Evolutionary conservation across 2,888 invertebrate species (phyloP).

Genomic region (Tortricodes alternella): DNA sequence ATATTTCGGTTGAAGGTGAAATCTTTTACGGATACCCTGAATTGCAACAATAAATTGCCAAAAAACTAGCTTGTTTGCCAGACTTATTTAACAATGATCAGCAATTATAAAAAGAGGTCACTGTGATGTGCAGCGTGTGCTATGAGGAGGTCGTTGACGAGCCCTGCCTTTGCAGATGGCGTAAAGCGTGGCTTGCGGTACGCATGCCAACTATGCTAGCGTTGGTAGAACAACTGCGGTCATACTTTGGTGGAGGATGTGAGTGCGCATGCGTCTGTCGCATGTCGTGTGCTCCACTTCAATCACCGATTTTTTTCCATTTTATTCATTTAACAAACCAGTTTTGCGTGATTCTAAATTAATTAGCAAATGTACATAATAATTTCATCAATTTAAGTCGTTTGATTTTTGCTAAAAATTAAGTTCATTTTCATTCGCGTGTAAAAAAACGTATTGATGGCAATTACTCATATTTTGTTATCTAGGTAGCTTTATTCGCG

Average conservation of each 20-base stretch:
- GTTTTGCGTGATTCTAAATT: conserved; percentile 19
- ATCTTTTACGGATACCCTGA: too few relatives aligned
- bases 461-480: too few relatives aligned
- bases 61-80: background rate
- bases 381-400: background rate
- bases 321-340: conserved; percentile 19
- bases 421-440: too few relatives aligned
- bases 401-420: too few relatives aligned
- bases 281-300: conserved; percentile 38
- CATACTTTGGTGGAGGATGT: conserved; percentile 81
- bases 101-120: too few relatives aligned
- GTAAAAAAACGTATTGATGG: too few relatives aligned
- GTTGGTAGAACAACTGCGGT: conserved; percentile 80
- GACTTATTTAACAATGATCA: too few relatives aligned
- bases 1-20: too few relatives aligned
- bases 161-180: conserved; percentile 76
- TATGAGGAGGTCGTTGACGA: conserved; percentile 47
- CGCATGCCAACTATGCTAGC: conserved; percentile 79
- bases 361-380: conserved; percentile 7
- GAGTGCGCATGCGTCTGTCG: conserved; percentile 64
- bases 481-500: too few relatives aligned
- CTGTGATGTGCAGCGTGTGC: conserved; percentile 28
- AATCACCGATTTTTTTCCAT: conserved; percentile 6
- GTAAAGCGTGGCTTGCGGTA: conserved; percentile 73
- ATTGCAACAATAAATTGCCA: too few relatives aligned